Base-by-base conservation (phyloP, 2,113 vertebrate genomes). In the Saguinus imperator region DNA sequence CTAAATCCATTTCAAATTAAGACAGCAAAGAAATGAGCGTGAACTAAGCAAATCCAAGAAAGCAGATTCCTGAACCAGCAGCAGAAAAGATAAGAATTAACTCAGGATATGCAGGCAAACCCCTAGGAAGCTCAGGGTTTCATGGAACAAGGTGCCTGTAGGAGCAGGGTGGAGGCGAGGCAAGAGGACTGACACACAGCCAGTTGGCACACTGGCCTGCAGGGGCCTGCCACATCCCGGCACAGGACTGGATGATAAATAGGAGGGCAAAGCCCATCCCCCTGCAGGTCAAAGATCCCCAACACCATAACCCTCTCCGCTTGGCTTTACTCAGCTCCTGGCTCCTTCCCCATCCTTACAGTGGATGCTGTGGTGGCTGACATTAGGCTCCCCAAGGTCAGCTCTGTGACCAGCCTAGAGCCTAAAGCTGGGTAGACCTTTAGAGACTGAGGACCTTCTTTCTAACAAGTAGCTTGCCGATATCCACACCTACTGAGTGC, bases 81-180 rank as follows among this genome's bases (percentile, higher is more conserved):
- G 6, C 25, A 13, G 8, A 17, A 64, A 76, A 40, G 64, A 45
- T 3, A 72, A 32, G 16, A 58, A 52, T 52, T 16, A 21, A 27
- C 50, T 61, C 25, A 20, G 68, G 35, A 17, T 32, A 37, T 32
- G 25, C 18, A 37, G 52, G 48, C 20, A 35, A 61, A 58, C 18
- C 40, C 14, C 50, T 77, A 25, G 32, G 35, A 57, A 68, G 13
- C 72, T 72, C 35, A 52, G 70, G 18, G 21, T 52, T 25, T 58
- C 11, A 17, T 21, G 27, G 16, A 1, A 25, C 6, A 9, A 18
- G 1, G 3, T 18, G 2, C 16, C 32, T 43, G n/a, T 50, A 55
- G 64, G 27, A 81, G 64, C 14, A 20, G 70, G 18, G 3, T 20
- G 8, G 25, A 18, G n/a, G 43, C 16, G 0, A 32, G 1, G 14